Conservation (phyloP, 2,888 invertebrate species). For the Stratiomys singularior region DNA sequence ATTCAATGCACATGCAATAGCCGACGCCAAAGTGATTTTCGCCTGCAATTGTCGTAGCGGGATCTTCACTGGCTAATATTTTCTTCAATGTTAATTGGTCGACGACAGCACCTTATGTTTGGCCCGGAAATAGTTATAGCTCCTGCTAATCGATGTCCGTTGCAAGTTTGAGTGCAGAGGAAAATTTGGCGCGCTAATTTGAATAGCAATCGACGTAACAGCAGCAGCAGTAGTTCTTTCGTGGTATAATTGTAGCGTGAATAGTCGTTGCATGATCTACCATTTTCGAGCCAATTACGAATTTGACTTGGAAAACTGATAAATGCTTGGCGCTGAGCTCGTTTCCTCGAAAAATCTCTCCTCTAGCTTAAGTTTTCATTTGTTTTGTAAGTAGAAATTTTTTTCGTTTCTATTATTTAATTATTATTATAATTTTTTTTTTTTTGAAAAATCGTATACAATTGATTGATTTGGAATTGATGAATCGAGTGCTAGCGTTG, state of each 20-base stretch:
- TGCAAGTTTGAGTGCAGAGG: constrained; percentile 42
- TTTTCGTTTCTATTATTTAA: not conserved
- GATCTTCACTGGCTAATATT: too few relatives aligned
- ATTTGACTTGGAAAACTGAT: not conserved
- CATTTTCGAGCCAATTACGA: constrained; percentile 46
- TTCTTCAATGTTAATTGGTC: not conserved
- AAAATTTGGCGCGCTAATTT: constrained; percentile 55
- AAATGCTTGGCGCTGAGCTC: not conserved
- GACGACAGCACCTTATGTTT: constrained; percentile 51
- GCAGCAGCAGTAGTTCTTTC: constrained; percentile 36
- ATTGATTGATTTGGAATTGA: constrained; percentile 23
- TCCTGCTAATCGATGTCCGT: constrained; percentile 49
- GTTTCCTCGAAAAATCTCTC: not conserved
- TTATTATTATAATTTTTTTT: not conserved
- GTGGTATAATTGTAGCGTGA: constrained; percentile 39
- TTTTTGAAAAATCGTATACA: constrained; percentile 21
- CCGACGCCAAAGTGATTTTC: too few relatives aligned
- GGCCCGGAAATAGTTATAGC: constrained; percentile 55
- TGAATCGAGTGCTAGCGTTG: not conserved
- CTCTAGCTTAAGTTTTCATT: not conserved
- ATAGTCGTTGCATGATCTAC: constrained; percentile 55
- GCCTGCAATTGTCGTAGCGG: too few relatives aligned
- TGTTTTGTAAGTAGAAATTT: too few relatives aligned
- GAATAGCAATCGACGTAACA: constrained; percentile 38
- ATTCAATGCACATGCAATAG: too few relatives aligned